Percentiles rank a stretch among this genome's conserved stretches.
These are phyloP conservation scores for Chlamydotis undulata DNA, from an alignment of 2,113 vertebrate species.

Conservation along the genomic window DNA sequence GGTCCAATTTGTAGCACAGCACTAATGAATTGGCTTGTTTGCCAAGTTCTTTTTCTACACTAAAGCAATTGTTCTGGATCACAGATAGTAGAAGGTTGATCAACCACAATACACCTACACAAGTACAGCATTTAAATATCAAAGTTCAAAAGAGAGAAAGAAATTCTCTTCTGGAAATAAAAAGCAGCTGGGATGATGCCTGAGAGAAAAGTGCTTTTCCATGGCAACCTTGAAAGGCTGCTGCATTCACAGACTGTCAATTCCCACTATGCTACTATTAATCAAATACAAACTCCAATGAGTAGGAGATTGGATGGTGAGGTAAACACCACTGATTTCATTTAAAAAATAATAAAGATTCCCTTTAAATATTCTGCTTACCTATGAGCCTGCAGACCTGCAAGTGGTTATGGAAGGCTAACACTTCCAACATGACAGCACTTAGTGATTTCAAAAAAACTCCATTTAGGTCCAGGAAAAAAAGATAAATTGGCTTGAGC, in stretches of 20 bases:
- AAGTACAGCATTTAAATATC: slow-evolving; percentile 7
- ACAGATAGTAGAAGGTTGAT: not conserved
- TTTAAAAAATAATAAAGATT: not conserved
- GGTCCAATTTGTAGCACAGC: not conserved
- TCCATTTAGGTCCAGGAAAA: not conserved
- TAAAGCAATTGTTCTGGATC: not conserved
- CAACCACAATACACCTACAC: slow-evolving; percentile 2
- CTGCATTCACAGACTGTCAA: not conserved
- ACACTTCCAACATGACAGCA: not conserved
- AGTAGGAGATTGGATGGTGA: not conserved
- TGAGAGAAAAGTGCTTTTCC: slow-evolving; percentile 46
- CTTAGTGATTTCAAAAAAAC: not conserved
- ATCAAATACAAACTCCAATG: slow-evolving; percentile 18
- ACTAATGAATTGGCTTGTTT: not conserved
- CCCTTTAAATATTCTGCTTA: slow-evolving; percentile 12
- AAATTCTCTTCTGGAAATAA: slow-evolving; percentile 11
- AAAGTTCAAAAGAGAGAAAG: slow-evolving; percentile 26
- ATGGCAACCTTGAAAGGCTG: slow-evolving; percentile 47
- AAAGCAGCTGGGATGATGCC: slow-evolving; percentile 20
- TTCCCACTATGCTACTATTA: slow-evolving; percentile 23
- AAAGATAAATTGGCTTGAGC: not conserved
- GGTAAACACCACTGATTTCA: slow-evolving; percentile 14
- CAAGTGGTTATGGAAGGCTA: not conserved
- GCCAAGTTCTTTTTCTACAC: not conserved
- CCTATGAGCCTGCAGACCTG: not conserved